These are phyloP conservation scores for Nyctibius bracteatus DNA, from an alignment of 2,113 vertebrate species.

Conservation along the genomic window DNA sequence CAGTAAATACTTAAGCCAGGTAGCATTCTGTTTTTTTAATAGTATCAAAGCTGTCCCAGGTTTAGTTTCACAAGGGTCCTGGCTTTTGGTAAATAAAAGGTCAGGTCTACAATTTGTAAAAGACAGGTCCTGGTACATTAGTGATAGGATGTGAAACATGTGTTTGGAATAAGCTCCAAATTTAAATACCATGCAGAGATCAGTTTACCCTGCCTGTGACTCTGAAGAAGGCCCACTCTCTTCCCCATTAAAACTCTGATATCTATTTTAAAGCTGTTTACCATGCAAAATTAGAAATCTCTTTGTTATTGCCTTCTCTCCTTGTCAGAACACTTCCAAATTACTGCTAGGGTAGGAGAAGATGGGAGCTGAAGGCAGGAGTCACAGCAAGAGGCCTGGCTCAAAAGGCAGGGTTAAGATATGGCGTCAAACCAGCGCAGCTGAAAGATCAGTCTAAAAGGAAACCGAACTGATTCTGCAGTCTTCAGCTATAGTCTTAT, in stretches of 20 bases:
- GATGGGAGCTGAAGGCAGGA: not conserved
- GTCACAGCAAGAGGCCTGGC: not conserved
- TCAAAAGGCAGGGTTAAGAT: not conserved
- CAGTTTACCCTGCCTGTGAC: not conserved
- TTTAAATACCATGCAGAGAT: constrained; percentile 36
- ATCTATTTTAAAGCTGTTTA: constrained; percentile 19
- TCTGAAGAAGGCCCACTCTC: not conserved
- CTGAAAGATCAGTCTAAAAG: not conserved
- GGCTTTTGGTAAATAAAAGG: not conserved
- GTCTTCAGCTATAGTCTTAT: not conserved
- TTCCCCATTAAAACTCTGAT: not conserved
- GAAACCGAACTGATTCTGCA: not conserved
- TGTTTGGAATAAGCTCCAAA: constrained; percentile 20
- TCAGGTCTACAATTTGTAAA: not conserved
- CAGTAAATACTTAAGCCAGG: not conserved
- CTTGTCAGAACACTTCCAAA: not conserved
- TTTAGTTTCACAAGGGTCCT: not conserved
- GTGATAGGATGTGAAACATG: constrained; percentile 27
- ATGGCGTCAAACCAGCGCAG: not conserved
- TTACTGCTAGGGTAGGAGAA: not conserved
- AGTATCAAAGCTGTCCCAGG: not conserved
- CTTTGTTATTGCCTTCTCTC: not conserved
- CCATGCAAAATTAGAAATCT: not conserved
- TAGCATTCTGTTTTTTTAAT: not conserved
- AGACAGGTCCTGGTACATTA: not conserved